These are phyloP conservation scores for Aphodius granarius DNA, from an alignment of 2,888 invertebrate genomes.

Conservation along the genomic window DNA sequence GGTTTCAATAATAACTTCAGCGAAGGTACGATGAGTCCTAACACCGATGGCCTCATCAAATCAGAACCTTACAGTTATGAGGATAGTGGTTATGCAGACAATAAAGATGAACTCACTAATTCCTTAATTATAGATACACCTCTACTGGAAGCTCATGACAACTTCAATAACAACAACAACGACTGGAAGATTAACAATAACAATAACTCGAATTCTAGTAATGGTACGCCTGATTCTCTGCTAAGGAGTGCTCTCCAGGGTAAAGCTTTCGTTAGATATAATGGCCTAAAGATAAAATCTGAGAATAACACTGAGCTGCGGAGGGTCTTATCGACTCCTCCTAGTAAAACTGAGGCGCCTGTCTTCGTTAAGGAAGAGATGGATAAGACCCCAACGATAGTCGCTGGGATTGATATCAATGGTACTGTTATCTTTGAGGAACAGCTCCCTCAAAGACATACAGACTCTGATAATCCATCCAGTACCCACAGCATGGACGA, in stretches of 20 bases:
- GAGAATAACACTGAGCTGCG: constrained; percentile 59
- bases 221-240: constrained; percentile 67
- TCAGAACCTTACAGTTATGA: constrained; percentile 75
- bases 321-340: constrained; percentile 57
- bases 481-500: constrained; percentile 69
- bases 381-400: constrained; percentile 49
- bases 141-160: constrained; percentile 59
- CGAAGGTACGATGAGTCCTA: constrained; percentile 59
- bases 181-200: constrained; percentile 81
- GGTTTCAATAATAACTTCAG: constrained; percentile 62
- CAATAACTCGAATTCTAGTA: constrained; percentile 51
- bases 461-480: constrained; percentile 45
- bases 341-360: constrained; percentile 52
- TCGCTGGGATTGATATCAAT: constrained; percentile 50
- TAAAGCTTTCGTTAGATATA: constrained; percentile 60
- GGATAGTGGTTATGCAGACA: constrained; percentile 74
- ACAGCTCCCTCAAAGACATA: constrained; percentile 52
- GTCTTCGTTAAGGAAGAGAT: constrained; percentile 49
- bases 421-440: constrained; percentile 48
- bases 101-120: constrained; percentile 59
- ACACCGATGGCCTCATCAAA: constrained; percentile 66
- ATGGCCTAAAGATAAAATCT: constrained; percentile 45
- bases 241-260: constrained; percentile 83
- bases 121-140: constrained; percentile 57
- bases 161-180: constrained; percentile 74